Evolutionary conservation across 2,113 vertebrate species (phyloP), one percentile per base, ranked within the genome.

Genomic region (Nothoprocta pentlandii): DNA sequence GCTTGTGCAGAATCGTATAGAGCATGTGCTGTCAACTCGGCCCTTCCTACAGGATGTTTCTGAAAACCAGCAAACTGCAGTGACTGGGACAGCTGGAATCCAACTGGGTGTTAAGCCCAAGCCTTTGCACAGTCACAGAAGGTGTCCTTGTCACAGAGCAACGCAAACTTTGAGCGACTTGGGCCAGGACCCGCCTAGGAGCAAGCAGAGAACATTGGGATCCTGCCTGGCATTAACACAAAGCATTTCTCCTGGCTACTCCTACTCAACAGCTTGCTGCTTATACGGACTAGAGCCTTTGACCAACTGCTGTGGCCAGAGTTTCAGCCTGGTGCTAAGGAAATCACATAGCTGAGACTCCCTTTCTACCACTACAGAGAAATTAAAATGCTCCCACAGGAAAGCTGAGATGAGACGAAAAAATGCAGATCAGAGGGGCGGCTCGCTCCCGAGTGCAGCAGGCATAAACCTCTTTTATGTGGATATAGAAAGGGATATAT

Each of bases 381-480:
- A 92, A 93, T 79, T 58, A 76, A 79, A 90, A 79, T 84, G 80
- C 92, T 76, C 53, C 86, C 89, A 91, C 89, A 92, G 79, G 77
- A 82, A 95, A 84, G 88, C 44, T n/a, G 62, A 86, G 26, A 68
- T 86, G 73, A 86, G 53, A 41, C 58, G 26, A 75, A 91, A 93
- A 92, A 90, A 79, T 75, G 56, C 73, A 90, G 69, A 74, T 93
- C 95, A 53, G 0, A 1, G 82, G n/a, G 80, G 64, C 69, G 90
- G 47, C 39, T 76, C 77, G 49, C 44, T 94, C 22, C 28, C 90
- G 80, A 86, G 32, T 44, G 80, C 42, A 54, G 78, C 47, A 80
- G 39, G 16, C 69, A 78, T 79, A 68, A 86, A 75, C 16, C 78
- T 81, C 77, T 90, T 80, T 41, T 81, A 89, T 90, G 61, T 93